Evolutionary conservation across 1,140 invertebrate species (phyloP), one percentile per base, ranked within the genome.

Genomic region (Zaprionus ghesquierei): DNA sequence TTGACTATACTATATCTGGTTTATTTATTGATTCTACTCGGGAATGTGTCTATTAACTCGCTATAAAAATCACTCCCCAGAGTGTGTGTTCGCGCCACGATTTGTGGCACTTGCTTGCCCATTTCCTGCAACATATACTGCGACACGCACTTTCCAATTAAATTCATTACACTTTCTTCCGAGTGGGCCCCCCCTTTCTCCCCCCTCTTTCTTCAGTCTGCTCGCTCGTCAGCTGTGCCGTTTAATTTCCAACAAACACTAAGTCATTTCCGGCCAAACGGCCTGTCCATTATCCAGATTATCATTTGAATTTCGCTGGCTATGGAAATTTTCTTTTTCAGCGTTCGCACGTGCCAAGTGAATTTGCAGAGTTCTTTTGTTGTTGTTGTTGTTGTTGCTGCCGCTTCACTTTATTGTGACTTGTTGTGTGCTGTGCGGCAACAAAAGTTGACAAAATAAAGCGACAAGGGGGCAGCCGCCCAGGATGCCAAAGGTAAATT

Each of bases 191-290:
- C 1, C 12, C 1, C 12, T 13, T 13, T 13, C 13, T 58, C 5
- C 13, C 4, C 13, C 15, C 41, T 3, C 10, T 13, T 10, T 50
- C 41, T 35, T 29, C 27, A 8, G n/a, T 15, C 35, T 15, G 29
- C 10, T 38, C 5, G 35, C 35, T 41, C 25, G 44, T 61, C 20
- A 49, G 50, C 25, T 51, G 54, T 59, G 54, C 64, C 55, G 81
- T 79, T 77, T 77, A 81, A 85, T 85, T 85, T 85, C 75, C 63
- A 75, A 46, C 70, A 75, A 85, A 86, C 81, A 85, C 82, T 85
- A 85, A 85, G 81, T 85, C 82, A 85, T 87, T 86, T 86, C 82
- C 82, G 82, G 69, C 51, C 76, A 73, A 87, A 87, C 72, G 79
- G 64, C 62, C 68, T 79, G 50, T 85, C 79, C 79, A 86, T 86